Percentiles rank a stretch among this genome's conserved stretches.
phyloP scores from a whole-genome alignment of 2,888 invertebrate genomes.

The Hemithea aestivaria region DNA sequence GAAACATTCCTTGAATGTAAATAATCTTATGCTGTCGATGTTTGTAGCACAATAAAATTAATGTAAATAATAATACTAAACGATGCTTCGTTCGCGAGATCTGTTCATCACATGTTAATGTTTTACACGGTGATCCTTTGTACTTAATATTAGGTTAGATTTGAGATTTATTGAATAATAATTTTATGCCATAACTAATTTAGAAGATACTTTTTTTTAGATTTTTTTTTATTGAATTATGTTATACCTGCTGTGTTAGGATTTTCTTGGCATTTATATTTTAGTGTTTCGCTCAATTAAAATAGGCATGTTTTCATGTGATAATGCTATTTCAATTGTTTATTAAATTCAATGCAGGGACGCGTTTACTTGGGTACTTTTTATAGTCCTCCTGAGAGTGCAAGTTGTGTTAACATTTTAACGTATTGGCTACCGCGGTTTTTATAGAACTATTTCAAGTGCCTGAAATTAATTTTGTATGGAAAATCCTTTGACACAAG shows the following conservation, averaged over 20 bases:
- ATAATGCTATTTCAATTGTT: constrained; percentile 10
- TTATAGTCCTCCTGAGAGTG: too few relatives aligned
- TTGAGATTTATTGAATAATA: constrained; percentile 62
- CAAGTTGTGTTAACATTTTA: too few relatives aligned
- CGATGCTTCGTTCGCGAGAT: constrained; percentile 16
- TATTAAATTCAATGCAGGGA: not conserved
- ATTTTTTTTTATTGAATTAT: constrained; percentile 53
- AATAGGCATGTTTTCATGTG: constrained; percentile 37
- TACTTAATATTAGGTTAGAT: constrained; percentile 68
- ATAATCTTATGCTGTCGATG: constrained; percentile 14
- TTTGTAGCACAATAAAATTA: constrained; percentile 22
- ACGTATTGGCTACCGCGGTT: too few relatives aligned
- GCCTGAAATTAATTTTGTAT: too few relatives aligned
- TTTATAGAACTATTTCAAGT: too few relatives aligned
- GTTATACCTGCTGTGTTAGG: constrained; percentile 45
- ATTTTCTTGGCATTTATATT: constrained; percentile 58
- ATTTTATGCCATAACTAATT: constrained; percentile 77
- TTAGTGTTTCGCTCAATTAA: constrained; percentile 65
- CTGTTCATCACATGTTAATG: constrained; percentile 24
- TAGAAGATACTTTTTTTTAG: constrained; percentile 62
- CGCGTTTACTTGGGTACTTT: too few relatives aligned
- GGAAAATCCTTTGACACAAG: too few relatives aligned
- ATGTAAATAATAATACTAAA: constrained; percentile 19
- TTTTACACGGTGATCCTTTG: constrained; percentile 53
- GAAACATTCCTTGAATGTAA: constrained; percentile 22